Evolutionary conservation across 2,888 invertebrate genomes (phyloP).

Genomic region (Limnephilus auricula): DNA sequence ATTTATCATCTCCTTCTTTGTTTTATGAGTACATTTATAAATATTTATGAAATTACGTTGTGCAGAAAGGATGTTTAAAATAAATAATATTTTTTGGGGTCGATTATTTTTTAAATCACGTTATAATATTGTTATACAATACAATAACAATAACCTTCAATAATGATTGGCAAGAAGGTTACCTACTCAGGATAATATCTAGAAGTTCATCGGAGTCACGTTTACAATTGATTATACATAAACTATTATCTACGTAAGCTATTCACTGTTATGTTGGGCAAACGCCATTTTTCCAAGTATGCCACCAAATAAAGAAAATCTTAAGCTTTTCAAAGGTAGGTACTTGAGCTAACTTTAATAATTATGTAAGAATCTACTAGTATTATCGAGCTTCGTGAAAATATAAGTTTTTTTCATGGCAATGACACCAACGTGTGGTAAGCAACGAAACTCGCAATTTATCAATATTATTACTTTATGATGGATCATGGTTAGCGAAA

Average conservation of each 20-base stretch:
- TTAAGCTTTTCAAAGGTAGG: too few species aligned
- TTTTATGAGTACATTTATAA: too few species aligned
- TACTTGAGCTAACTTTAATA: too few species aligned
- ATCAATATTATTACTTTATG: background rate
- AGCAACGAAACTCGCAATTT: background rate
- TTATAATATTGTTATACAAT: background rate
- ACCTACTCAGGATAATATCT: background rate
- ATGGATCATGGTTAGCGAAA: background rate
- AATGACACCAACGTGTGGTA: background rate
- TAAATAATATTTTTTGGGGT: background rate
- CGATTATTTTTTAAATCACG: background rate
- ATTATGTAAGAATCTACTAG: too few species aligned
- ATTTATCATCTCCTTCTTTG: background rate
- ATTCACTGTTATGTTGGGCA: too few species aligned
- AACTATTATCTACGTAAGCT: background rate
- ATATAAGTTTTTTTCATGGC: background rate
- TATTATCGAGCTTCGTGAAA: background rate
- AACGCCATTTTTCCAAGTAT: too few species aligned
- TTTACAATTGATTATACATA: background rate
- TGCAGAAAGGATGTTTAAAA: too few species aligned
- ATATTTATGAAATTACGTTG: too few species aligned
- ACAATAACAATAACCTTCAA: background rate
- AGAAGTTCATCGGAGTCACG: background rate
- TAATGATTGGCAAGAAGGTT: background rate
- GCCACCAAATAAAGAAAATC: too few species aligned